A percentile compares a stretch with the other conserved stretches of the same genome.
These are phyloP conservation scores for Caenorhabditis becei DNA, from an alignment of 2,888 invertebrate genomes.

Conservation along the genomic window DNA sequence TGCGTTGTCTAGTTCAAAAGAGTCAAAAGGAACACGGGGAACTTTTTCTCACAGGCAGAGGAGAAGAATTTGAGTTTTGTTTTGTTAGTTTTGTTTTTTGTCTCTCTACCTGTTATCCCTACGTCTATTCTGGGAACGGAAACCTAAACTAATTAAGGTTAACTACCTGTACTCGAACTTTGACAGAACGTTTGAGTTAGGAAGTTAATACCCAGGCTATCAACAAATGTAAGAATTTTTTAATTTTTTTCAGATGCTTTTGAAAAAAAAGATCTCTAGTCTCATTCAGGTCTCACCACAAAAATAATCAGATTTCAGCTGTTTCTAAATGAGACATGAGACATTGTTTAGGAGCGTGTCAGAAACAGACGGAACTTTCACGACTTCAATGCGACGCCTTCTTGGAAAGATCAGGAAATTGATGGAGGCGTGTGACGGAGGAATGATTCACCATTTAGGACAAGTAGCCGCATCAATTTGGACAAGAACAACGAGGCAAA, in stretches of 20 bases:
- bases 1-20: not conserved
- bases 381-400: conserved; percentile 15
- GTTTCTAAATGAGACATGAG: conserved; percentile 21
- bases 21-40: conserved; percentile 4
- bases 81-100: too few species aligned
- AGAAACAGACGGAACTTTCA: conserved; percentile 46
- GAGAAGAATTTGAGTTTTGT: not conserved
- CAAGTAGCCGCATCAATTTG: not conserved
- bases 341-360: conserved; percentile 17
- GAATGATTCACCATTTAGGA: conserved; percentile 36
- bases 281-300: not conserved
- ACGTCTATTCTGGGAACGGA: too few species aligned
- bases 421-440: conserved; percentile 10
- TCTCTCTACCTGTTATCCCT: too few species aligned
- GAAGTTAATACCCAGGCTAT: too few species aligned
- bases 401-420: conserved; percentile 48
- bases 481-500: not conserved
- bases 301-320: not conserved
- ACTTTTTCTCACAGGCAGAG: conserved; percentile 1
- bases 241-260: too few species aligned
- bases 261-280: not conserved
- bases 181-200: too few species aligned
- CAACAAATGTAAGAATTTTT: too few species aligned
- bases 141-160: too few species aligned
- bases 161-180: too few species aligned